Evolutionary conservation across 2,888 invertebrate genomes (phyloP).

Genomic region (Pardosa pseudoannulata): DNA sequence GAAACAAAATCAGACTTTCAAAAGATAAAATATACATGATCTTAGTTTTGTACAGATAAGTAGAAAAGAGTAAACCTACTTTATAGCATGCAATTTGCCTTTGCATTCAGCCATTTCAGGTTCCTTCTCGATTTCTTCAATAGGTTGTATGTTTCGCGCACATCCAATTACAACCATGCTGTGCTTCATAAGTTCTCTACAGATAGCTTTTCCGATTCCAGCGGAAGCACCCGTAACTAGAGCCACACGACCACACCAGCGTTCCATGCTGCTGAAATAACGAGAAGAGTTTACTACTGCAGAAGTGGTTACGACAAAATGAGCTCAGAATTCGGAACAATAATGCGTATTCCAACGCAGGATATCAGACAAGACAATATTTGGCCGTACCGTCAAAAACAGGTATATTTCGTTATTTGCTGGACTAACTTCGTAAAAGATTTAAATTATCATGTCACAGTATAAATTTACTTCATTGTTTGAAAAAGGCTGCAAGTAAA

Average conservation of each 20-base stretch:
- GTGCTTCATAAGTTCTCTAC: constrained; percentile 78
- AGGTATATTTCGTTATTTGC: too few relatives aligned
- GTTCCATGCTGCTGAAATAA: constrained; percentile 74
- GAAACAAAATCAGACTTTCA: too few relatives aligned
- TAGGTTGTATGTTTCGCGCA: constrained; percentile 79
- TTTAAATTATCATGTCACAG: too few relatives aligned
- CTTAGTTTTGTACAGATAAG: too few relatives aligned
- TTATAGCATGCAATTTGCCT: constrained; percentile 16
- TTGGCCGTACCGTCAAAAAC: too few relatives aligned
- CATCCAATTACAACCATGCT: constrained; percentile 81
- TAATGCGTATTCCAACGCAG: too few relatives aligned
- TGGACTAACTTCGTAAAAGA: too few relatives aligned
- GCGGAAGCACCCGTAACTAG: constrained; percentile 72
- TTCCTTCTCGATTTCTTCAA: constrained; percentile 76
- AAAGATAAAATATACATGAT: too few relatives aligned
- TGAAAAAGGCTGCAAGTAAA: too few relatives aligned
- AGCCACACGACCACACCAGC: constrained; percentile 76
- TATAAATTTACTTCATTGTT: too few relatives aligned
- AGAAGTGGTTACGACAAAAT: not conserved
- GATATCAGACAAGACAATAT: too few relatives aligned
- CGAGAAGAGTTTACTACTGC: not conserved
- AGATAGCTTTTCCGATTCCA: constrained; percentile 74
- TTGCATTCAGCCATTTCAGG: not conserved
- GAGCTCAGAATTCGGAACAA: not conserved
- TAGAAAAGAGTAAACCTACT: not conserved